Evolutionary conservation across 2,797 vertebrate species (phyloP), one percentile per base, ranked within the genome.

Genomic region (Anguilla marmorata): DNA sequence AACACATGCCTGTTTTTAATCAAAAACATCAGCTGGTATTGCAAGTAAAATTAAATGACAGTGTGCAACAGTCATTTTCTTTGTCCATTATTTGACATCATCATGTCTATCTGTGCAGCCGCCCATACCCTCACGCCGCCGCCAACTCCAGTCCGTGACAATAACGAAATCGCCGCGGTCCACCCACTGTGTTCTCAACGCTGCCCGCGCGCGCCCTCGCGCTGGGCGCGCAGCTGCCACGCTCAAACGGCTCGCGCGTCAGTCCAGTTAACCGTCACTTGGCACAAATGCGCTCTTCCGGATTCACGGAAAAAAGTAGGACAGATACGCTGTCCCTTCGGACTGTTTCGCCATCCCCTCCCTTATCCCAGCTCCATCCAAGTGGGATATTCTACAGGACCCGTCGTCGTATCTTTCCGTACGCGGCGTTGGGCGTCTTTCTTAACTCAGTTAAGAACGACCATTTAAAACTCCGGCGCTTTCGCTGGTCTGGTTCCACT

Each of bases 401-500:
- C 21, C 79, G 79, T 82, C 79, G 3, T n/a, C 1, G 76, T 80
- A 45, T 24, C 19, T 21, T 50, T 3, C 79, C 79, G 33, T 30
- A 14, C 30, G 12, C n/a, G 24, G 27, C 30, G n/a, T 1, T 50
- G 79, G 45, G 2, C 41, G 79, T 12, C 41, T 50, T 82, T 85
- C 88, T 89, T 86, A 54, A 58, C 48, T 48, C 56, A 27, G 16
- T 60, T 50, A 60, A 76, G 82, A 89, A 91, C 41, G 88, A 88
- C 89, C 3, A 83, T 85, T 86, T 79, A 90, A 86, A 27, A 21
- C 84, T 89, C 69, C 76, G 86, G 54, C 86, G 66, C 87, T 87
- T 86, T 85, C 83, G 86, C 88, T 86, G 86, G 89, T 74, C 88
- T 30, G 84, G 88, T 72, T 89, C 74, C 19, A 30, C 9, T 89